These are phyloP conservation scores for Coenonympha arcania DNA, from an alignment of 2,888 invertebrate genomes.

Conservation along the genomic window DNA sequence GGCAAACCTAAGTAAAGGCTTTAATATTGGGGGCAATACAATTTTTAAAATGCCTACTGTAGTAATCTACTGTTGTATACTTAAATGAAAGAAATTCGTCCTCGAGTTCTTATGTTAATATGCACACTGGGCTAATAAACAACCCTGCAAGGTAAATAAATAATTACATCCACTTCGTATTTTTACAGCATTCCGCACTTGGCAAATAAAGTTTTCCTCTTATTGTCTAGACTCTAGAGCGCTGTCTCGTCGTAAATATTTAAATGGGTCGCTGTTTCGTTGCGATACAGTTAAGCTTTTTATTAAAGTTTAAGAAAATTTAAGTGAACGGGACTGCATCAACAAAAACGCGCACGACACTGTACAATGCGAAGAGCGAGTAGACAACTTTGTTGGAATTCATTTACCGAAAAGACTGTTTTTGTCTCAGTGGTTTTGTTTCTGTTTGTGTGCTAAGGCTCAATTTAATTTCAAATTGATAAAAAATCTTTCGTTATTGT, in stretches of 20 bases:
- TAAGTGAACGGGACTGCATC: conserved; percentile 32
- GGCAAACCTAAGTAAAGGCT: too few species aligned
- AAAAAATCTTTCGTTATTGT: too few species aligned
- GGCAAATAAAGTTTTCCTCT: conserved; percentile 5
- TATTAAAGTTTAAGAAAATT: conserved; percentile 21
- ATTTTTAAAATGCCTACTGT: too few species aligned
- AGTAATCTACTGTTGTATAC: too few species aligned
- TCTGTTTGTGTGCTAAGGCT: too few species aligned
- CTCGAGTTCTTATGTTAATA: too few species aligned
- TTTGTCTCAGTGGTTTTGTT: too few species aligned
- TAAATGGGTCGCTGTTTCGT: conserved; percentile 20
- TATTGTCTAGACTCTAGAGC: conserved; percentile 4
- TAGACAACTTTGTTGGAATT: neutral
- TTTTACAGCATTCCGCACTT: conserved; percentile 7
- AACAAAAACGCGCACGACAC: conserved; percentile 36
- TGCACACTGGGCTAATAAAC: neutral
- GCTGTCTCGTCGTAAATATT: conserved; percentile 20
- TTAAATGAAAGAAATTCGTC: too few species aligned
- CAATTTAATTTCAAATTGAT: too few species aligned
- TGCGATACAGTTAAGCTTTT: conserved; percentile 20
- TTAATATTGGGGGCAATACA: too few species aligned
- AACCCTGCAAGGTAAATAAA: neutral
- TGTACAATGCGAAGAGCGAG: conserved; percentile 27
- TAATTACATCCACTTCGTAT: neutral
- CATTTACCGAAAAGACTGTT: too few species aligned